Evolutionary conservation across 2,888 invertebrate species (phyloP).

Genomic region (Priocnemis perturbator): DNA sequence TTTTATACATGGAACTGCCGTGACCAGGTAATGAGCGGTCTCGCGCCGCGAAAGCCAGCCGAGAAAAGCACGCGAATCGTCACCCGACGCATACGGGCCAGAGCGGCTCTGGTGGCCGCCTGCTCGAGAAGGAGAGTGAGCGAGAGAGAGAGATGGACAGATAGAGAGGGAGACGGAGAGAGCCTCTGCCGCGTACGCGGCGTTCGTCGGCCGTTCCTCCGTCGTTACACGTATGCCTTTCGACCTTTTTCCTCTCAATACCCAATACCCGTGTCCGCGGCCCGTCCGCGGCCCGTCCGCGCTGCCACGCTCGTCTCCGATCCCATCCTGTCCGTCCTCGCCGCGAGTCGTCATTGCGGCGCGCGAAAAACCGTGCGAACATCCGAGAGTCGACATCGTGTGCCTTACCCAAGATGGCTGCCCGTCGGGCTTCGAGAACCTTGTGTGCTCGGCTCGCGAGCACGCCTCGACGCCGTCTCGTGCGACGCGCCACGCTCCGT

Average conservation of each 20-base stretch:
- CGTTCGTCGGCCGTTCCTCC: slow-evolving; percentile 10
- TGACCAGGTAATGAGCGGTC: slow-evolving; percentile 46
- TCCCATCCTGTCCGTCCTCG: background rate
- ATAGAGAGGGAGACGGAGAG: background rate
- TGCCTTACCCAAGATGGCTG: slow-evolving; percentile 69
- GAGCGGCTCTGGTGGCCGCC: slow-evolving; percentile 37
- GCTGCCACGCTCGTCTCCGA: background rate
- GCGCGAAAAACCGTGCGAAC: slow-evolving; percentile 43
- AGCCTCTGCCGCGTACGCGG: slow-evolving; percentile 21
- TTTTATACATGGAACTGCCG: slow-evolving; percentile 45
- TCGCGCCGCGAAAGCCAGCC: slow-evolving; percentile 25
- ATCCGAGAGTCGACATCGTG: slow-evolving; percentile 42
- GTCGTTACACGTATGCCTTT: slow-evolving; percentile 17
- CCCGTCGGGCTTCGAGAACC: slow-evolving; percentile 67
- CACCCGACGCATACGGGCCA: slow-evolving; percentile 51
- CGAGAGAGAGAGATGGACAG: slow-evolving; percentile 23
- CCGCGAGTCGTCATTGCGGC: slow-evolving; percentile 5
- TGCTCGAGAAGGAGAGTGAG: slow-evolving; percentile 25
- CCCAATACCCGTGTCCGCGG: background rate
- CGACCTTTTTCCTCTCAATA: too few relatives aligned
- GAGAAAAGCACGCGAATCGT: slow-evolving; percentile 51
- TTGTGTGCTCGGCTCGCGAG: slow-evolving; percentile 29
- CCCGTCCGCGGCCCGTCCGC: background rate
- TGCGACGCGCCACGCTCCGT: too few relatives aligned
- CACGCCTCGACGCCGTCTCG: background rate